Percentiles rank a stretch among this genome's conserved stretches.
These are phyloP conservation scores for Sphaeramia orbicularis DNA, from an alignment of 2,797 vertebrate species.

Conservation along the genomic window DNA sequence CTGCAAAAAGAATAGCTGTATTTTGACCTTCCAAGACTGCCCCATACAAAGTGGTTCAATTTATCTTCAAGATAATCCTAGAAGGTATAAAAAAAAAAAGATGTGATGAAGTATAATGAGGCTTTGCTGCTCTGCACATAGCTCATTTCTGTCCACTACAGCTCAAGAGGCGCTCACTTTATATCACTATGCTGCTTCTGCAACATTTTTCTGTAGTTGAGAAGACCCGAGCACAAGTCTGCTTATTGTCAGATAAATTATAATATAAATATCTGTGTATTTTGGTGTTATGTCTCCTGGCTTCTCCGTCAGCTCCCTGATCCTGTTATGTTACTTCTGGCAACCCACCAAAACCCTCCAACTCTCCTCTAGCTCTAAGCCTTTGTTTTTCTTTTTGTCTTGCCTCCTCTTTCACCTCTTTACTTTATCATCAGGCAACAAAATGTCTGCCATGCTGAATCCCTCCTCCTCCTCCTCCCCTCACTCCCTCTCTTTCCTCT, in stretches of 20 bases:
- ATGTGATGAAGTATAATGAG: not conserved
- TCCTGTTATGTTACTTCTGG: conserved; percentile 69
- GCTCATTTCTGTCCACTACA: conserved; percentile 1
- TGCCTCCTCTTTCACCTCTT: conserved; percentile 45
- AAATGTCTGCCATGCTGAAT: conserved; percentile 75
- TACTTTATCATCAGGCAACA: conserved; percentile 62
- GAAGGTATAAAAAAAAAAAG: not conserved
- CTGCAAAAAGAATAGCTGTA: not conserved
- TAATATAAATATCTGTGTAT: conserved; percentile 49
- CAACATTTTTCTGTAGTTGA: conserved; percentile 12
- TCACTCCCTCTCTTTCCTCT: conserved; percentile 32
- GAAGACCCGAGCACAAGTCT: conserved; percentile 9
- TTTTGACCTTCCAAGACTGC: not conserved
- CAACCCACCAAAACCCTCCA: conserved; percentile 44
- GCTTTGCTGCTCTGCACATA: conserved; percentile 2
- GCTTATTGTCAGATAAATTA: conserved; percentile 39
- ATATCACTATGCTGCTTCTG: conserved; percentile 1
- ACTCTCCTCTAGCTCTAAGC: conserved; percentile 23
- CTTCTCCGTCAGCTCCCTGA: conserved; percentile 55
- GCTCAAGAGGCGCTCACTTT: conserved; percentile 9
- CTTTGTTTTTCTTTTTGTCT: conserved; percentile 34
- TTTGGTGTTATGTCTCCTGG: conserved; percentile 41
- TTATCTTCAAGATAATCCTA: conserved; percentile 1
- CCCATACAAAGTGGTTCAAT: not conserved
- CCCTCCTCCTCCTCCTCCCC: conserved; percentile 33